A percentile compares a stretch with the other conserved stretches of the same genome.
Evolutionary conservation across 1,140 invertebrate genomes (phyloP).

Genomic region (Orussus abietinus): DNA sequence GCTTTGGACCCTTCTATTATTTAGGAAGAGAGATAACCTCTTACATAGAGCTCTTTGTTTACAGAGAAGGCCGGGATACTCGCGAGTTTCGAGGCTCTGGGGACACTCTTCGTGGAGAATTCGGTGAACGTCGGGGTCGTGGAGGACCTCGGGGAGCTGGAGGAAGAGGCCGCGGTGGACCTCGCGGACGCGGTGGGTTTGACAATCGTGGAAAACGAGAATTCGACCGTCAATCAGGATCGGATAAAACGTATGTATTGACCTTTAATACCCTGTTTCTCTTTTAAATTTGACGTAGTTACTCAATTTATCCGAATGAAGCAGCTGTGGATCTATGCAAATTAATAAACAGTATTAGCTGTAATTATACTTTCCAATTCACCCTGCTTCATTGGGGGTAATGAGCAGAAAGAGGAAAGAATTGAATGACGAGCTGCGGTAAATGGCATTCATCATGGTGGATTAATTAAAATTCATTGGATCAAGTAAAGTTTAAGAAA

Average conservation of each 20-base stretch:
- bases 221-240: slow-evolving; percentile 92
- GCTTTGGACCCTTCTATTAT: no score
- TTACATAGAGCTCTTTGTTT: no score
- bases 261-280: slow-evolving; percentile 5
- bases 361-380: no score
- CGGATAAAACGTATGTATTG: slow-evolving; percentile 79
- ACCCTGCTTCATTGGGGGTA: no score
- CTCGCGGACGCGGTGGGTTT: slow-evolving; percentile 54
- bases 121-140: slow-evolving; percentile 48
- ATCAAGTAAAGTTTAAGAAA: background rate
- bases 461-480: slow-evolving; percentile 5
- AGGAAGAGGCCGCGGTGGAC: slow-evolving; percentile 49
- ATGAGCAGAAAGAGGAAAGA: no score
- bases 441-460: no score
- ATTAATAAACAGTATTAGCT: no score
- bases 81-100: slow-evolving; percentile 22
- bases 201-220: slow-evolving; percentile 81
- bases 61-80: slow-evolving; percentile 36
- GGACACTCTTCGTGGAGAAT: slow-evolving; percentile 30
- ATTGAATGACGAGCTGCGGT: no score
- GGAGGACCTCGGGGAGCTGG: slow-evolving; percentile 49
- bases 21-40: no score
- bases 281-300: no score
- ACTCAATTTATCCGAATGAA: no score
- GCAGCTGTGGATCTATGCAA: no score